Percentiles rank a stretch among this genome's conserved stretches.
These are phyloP conservation scores for Pinna nobilis DNA, from an alignment of 1,140 invertebrate species.

Conservation along the genomic window DNA sequence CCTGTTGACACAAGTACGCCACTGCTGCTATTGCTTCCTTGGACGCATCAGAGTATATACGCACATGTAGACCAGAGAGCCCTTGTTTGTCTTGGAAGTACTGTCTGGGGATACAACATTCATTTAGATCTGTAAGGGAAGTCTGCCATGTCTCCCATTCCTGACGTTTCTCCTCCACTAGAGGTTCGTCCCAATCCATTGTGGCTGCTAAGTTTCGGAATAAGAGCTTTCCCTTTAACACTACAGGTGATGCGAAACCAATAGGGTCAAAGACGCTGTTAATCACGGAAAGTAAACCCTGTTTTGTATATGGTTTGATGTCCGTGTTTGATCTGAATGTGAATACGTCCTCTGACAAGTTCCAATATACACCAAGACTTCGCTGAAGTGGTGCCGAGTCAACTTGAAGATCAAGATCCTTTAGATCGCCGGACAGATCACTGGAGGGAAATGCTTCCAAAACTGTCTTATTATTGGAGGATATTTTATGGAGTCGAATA, in stretches of 20 bases:
- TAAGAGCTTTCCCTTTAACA: slow-evolving; percentile 2
- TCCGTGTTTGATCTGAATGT: slow-evolving; percentile 12
- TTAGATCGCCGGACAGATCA: slow-evolving; percentile 30
- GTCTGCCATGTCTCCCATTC: slow-evolving; percentile 17
- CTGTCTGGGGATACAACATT: background rate
- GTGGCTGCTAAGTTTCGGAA: slow-evolving; percentile 1
- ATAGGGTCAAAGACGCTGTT: slow-evolving; percentile 38
- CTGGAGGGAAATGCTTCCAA: slow-evolving; percentile 5
- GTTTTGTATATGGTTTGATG: slow-evolving; percentile 23
- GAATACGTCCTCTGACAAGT: slow-evolving; percentile 35
- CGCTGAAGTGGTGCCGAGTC: slow-evolving; percentile 29
- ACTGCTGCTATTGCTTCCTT: slow-evolving; percentile 14
- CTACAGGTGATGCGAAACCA: slow-evolving; percentile 23
- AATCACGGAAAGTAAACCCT: slow-evolving; percentile 17
- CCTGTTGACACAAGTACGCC: slow-evolving; percentile 18
- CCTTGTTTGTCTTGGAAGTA: no score
- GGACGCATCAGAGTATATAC: slow-evolving; percentile 32
- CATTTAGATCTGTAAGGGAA: no score
- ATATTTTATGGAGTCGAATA: slow-evolving; percentile 30
- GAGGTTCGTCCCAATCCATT: slow-evolving; percentile 15
- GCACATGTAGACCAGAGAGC: slow-evolving; percentile 2
- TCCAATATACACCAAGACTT: slow-evolving; percentile 42
- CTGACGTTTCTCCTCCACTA: background rate
- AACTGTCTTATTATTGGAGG: slow-evolving; percentile 26
- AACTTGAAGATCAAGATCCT: slow-evolving; percentile 14